Percentiles rank a stretch among this genome's conserved stretches.
Evolutionary conservation across 64 coral and sea anemone genomes (phyloP).

Genomic region (Montipora efflorescens): DNA sequence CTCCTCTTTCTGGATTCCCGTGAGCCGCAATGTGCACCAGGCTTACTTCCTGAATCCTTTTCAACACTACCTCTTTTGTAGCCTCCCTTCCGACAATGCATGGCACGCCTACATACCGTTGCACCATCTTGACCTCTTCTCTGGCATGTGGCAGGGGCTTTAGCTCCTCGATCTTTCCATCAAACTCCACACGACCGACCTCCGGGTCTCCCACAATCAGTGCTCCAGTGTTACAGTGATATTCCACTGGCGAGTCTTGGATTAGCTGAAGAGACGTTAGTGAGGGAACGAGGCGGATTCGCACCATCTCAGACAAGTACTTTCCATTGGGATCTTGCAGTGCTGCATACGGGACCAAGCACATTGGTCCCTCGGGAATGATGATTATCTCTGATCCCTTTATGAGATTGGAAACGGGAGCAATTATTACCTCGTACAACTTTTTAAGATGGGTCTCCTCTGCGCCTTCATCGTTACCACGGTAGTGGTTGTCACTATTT

Average conservation of each 20-base stretch:
- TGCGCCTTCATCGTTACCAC: constrained; percentile 24
- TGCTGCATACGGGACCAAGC: constrained; percentile 58
- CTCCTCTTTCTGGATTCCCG: constrained; percentile 35
- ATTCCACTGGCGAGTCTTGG: constrained; percentile 11
- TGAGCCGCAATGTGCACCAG: constrained; percentile 67
- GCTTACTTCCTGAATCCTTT: constrained; percentile 38
- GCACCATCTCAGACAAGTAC: constrained; percentile 19
- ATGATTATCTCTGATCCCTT: constrained; percentile 39
- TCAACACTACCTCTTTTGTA: constrained; percentile 27
- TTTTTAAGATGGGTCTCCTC: constrained; percentile 7
- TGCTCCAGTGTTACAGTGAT: constrained; percentile 36
- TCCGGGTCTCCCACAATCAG: constrained; percentile 46
- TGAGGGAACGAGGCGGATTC: constrained; percentile 48
- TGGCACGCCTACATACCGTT: background rate
- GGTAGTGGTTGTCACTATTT: background rate
- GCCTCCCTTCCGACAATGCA: constrained; percentile 10
- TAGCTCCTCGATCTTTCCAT: constrained; percentile 3
- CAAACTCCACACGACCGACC: constrained; percentile 30
- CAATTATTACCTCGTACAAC: constrained; percentile 32
- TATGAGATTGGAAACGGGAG: constrained; percentile 1
- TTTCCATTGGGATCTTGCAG: constrained; percentile 49
- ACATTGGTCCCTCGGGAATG: constrained; percentile 45
- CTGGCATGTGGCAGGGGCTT: constrained; percentile 12
- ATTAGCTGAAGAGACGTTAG: constrained; percentile 45
- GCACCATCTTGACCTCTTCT: constrained; percentile 10